Evolutionary conservation across 2,888 invertebrate species (phyloP), one percentile per base, ranked within the genome.

Genomic region (Rhimphoctona megacephalus): DNA sequence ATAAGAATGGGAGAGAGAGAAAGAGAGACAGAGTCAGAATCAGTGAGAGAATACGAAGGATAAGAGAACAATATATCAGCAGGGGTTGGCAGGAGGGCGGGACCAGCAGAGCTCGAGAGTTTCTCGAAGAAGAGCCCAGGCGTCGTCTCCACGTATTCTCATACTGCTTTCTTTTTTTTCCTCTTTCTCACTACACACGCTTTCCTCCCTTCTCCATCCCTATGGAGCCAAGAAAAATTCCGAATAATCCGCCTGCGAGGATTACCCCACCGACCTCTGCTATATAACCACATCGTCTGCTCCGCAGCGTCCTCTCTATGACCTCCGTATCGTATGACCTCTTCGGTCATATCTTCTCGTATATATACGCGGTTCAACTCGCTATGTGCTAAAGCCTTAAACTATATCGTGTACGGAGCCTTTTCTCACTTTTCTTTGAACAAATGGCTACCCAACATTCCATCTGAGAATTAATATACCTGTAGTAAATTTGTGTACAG

Each of bases 241-340:
- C 90, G 86, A 92, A 91, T 93, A 93, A 93, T 94, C 93, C 92
- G 91, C 90, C 91, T 90, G 90, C 90, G 90, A 91, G 92, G 93
- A 93, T 93, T 93, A 93, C 92, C 92, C 92, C 90, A 89, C 91
- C 83, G 77, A 86, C 49, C 83, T 82, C 81, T 43, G 43, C 67
- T 52, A 54, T 39, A 74, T 52, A 64, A 90, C 90, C 33, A 25
- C 74, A 46, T 74, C 86, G 73, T 83, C 83, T 73, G 57, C 81
- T 57, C 19, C 54, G 66, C 76, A 46, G 70, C 70, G 52, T 80
- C 85, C 72, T 83, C 66, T 36, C 43, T 54, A 19, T 74, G 83
- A 83, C 77, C 86, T 83, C 81, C 66, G 52, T 36, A 73, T 86
- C 81, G 61, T 67, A 69, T 72, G 83, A 81, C 72, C 83, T 69